These are phyloP conservation scores for Nettapus auritus DNA, from an alignment of 2,113 vertebrate genomes.

Conservation along the genomic window DNA sequence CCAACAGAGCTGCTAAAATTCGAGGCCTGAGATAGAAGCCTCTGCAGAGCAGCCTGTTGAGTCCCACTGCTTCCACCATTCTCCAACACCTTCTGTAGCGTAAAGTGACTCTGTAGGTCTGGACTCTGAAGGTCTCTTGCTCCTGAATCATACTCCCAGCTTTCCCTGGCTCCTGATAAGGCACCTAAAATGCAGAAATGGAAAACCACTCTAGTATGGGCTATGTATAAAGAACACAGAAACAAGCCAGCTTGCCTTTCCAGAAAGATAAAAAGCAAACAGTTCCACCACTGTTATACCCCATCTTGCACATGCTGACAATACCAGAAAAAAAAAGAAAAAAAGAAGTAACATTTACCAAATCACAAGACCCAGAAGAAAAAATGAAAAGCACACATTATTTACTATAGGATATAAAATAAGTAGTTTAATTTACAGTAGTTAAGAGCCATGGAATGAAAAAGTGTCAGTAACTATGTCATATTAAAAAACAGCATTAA, in stretches of 20 bases:
- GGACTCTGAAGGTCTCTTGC: slow-evolving; percentile 82
- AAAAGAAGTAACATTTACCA: background rate
- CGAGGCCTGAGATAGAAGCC: slow-evolving; percentile 66
- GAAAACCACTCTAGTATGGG: background rate
- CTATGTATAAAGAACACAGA: background rate
- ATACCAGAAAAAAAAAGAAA: background rate
- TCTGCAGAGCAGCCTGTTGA: slow-evolving; percentile 69
- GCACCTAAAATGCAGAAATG: slow-evolving; percentile 69
- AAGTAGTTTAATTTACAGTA: background rate
- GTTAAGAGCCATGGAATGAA: background rate
- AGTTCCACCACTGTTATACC: background rate
- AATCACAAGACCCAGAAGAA: background rate
- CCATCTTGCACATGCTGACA: background rate
- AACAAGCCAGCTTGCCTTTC: background rate
- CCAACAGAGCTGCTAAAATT: slow-evolving; percentile 42
- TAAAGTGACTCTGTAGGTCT: slow-evolving; percentile 67
- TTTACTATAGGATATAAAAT: background rate
- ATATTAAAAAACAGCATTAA: background rate
- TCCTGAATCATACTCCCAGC: slow-evolving; percentile 84
- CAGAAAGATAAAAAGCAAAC: background rate
- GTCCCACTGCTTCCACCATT: slow-evolving; percentile 25
- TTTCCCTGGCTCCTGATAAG: slow-evolving; percentile 79
- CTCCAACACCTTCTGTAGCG: slow-evolving; percentile 66
- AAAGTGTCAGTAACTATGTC: background rate
- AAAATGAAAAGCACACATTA: background rate